A percentile compares a stretch with the other conserved stretches of the same genome.
phyloP scores from a whole-genome alignment of 2,113 vertebrate genomes.

The Sceloporus undulatus region DNA sequence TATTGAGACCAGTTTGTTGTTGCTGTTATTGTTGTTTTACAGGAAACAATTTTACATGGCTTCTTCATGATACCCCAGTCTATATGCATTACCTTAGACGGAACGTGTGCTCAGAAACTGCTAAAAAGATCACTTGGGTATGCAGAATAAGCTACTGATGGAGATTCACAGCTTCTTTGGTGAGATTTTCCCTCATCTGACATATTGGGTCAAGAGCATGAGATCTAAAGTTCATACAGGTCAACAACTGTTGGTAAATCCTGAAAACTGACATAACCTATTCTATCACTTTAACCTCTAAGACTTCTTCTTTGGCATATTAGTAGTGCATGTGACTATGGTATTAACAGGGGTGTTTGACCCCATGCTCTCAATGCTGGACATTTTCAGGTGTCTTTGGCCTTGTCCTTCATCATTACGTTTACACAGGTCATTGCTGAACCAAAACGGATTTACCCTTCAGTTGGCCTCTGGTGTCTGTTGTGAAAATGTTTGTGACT shows the following conservation, averaged over 20 bases:
- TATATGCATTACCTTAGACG: conserved; percentile 20
- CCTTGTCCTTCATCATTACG: conserved; percentile 31
- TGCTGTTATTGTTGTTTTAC: conserved; percentile 37
- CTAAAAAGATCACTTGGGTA: conserved; percentile 56
- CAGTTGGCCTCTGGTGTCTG: neutral
- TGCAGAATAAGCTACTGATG: conserved; percentile 61
- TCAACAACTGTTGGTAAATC: conserved; percentile 63
- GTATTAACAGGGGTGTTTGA: conserved; percentile 41
- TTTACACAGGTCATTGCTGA: conserved; percentile 22
- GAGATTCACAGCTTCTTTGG: conserved; percentile 65
- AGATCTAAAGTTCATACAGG: conserved; percentile 57
- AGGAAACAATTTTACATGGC: conserved; percentile 51
- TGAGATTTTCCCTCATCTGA: conserved; percentile 60
- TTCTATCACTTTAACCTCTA: conserved; percentile 51
- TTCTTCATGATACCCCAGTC: conserved; percentile 41
- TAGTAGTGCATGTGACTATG: conserved; percentile 8
- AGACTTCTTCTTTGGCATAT: conserved; percentile 2
- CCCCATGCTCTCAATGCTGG: conserved; percentile 19
- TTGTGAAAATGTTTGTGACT: neutral
- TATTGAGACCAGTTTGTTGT: conserved; percentile 36
- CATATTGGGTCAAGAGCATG: conserved; percentile 71
- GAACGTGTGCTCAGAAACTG: conserved; percentile 41
- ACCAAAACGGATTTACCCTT: conserved; percentile 20
- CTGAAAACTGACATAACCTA: conserved; percentile 34
- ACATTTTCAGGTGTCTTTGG: conserved; percentile 34